These are phyloP conservation scores for Papilio xuthus DNA, from an alignment of 1,140 invertebrate species.

Conservation along the genomic window DNA sequence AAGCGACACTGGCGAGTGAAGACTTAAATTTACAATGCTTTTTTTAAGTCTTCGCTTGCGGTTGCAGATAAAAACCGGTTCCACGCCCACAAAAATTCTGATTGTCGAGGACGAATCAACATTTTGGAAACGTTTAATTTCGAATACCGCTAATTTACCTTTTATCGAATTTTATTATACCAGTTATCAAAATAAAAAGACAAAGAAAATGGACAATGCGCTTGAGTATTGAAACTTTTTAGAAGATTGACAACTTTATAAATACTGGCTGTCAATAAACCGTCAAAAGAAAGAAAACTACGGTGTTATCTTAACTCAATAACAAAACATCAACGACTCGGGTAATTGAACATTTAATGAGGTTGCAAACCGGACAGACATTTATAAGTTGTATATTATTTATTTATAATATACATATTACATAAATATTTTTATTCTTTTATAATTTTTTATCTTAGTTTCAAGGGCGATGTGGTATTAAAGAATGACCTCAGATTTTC, in stretches of 20 bases:
- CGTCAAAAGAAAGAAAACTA: not conserved
- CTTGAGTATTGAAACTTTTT: not conserved
- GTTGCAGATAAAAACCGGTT: constrained; percentile 45
- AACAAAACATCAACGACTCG: not conserved
- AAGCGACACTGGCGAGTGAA: constrained; percentile 44
- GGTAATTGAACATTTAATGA: not conserved
- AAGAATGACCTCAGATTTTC: constrained; percentile 46
- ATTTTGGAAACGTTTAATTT: constrained; percentile 47
- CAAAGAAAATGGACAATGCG: not conserved
- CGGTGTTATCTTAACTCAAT: not conserved
- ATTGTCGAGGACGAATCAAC: constrained; percentile 40
- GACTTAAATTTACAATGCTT: constrained; percentile 45
- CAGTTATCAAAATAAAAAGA: not conserved
- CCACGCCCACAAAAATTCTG: constrained; percentile 48
- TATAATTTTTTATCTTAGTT: not conserved
- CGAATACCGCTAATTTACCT: constrained; percentile 34
- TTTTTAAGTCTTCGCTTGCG: constrained; percentile 41
- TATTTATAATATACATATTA: not conserved
- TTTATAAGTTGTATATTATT: not conserved
- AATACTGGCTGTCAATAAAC: not conserved
- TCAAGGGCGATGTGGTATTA: constrained; percentile 33
- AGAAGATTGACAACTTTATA: not conserved
- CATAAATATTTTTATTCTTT: not conserved
- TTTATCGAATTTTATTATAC: constrained; percentile 29
- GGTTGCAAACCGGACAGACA: too few species aligned